Evolutionary conservation across 1,140 invertebrate genomes (phyloP).

Genomic region (Coelopa frigida): DNA sequence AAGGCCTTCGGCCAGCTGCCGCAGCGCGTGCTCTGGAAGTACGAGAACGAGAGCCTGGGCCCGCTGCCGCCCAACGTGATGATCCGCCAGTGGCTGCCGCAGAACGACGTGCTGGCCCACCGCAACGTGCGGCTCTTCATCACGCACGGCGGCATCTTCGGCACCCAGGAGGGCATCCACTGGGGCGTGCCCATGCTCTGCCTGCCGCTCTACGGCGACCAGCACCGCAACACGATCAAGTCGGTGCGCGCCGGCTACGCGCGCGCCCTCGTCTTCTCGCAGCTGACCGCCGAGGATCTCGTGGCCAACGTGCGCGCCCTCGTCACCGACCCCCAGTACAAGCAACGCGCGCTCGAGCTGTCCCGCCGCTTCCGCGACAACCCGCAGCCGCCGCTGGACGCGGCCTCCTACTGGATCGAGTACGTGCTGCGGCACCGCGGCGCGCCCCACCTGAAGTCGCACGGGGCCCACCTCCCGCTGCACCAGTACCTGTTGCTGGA

Average conservation of each 20-base stretch:
- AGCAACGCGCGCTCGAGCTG: conserved; percentile 31
- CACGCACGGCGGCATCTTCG: conserved; percentile 59
- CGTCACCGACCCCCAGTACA: conserved; percentile 36
- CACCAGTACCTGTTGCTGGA: conserved; percentile 49
- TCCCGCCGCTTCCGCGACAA: conserved; percentile 47
- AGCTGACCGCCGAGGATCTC: conserved; percentile 32
- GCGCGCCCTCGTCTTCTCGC: conserved; percentile 27
- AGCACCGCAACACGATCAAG: conserved; percentile 44
- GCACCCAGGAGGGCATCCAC: conserved; percentile 58
- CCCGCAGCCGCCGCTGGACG: conserved; percentile 48
- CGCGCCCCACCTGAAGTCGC: conserved; percentile 44
- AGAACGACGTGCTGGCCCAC: conserved; percentile 50
- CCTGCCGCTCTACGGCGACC: conserved; percentile 58
- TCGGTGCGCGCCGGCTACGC: conserved; percentile 40
- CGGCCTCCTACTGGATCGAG: conserved; percentile 54
- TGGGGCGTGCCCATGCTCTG: conserved; percentile 59
- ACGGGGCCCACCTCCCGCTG: conserved; percentile 43
- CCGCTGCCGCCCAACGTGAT: conserved; percentile 52
- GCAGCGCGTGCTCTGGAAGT: conserved; percentile 59
- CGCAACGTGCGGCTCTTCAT: conserved; percentile 54
- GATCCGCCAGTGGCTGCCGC: conserved; percentile 61
- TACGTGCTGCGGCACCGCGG: conserved; percentile 51
- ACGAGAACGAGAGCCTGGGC: conserved; percentile 44
- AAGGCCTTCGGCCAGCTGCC: conserved; percentile 51
- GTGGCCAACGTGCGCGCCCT: conserved; percentile 28